phyloP scores from a whole-genome alignment of 2,888 invertebrate species.

The Bugula neritina region DNA sequence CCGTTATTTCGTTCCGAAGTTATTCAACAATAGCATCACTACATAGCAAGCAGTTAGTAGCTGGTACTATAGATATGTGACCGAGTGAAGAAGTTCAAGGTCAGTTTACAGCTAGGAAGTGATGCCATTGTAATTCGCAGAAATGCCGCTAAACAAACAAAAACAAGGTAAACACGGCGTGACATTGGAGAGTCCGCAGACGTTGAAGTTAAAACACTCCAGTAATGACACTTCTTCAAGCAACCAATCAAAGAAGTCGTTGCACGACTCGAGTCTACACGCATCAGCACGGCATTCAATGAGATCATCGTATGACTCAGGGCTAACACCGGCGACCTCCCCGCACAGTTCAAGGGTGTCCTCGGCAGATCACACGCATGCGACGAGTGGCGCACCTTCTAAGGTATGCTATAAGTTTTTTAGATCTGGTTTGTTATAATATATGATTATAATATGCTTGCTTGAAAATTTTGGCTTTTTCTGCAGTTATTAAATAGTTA shows the following conservation, averaged over 20 bases:
- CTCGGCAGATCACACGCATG: neutral
- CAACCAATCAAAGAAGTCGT: neutral
- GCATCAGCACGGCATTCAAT: neutral
- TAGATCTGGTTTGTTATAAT: too few relatives aligned
- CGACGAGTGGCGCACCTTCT: neutral
- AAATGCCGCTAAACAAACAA: neutral
- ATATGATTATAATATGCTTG: too few relatives aligned
- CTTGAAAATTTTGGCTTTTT: too few relatives aligned
- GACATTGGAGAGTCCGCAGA: neutral
- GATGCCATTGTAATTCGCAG: too few relatives aligned
- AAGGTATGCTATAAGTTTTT: too few relatives aligned
- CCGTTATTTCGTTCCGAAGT: too few relatives aligned
- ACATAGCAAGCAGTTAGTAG: too few relatives aligned
- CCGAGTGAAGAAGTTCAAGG: too few relatives aligned
- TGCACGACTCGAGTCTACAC: neutral
- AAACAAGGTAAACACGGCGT: neutral
- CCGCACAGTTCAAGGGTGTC: neutral
- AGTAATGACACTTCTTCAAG: neutral
- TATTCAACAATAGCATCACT: too few relatives aligned
- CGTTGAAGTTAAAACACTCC: neutral
- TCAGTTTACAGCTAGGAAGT: too few relatives aligned
- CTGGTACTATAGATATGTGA: too few relatives aligned
- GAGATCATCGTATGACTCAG: neutral
- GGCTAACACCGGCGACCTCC: neutral
- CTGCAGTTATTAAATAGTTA: too few relatives aligned